Percentiles rank a stretch among this genome's conserved stretches.
phyloP scores from a whole-genome alignment of 92 coral and sea anemone genomes.

The Muricea muricata region DNA sequence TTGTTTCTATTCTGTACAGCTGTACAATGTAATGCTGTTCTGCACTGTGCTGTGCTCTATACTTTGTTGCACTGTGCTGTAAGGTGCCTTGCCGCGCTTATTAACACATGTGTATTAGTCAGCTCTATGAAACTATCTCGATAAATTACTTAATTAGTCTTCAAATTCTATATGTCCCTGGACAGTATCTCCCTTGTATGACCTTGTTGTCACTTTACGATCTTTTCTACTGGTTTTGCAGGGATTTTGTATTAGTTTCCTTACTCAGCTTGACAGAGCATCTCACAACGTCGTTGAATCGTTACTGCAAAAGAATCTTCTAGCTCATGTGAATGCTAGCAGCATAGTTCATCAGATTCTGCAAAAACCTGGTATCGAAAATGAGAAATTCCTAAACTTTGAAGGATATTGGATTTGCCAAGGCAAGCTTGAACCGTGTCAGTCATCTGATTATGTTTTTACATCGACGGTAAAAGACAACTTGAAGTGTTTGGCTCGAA shows the following conservation, averaged over 20 bases:
- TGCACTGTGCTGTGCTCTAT: too few relatives aligned
- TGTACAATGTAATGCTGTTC: too few relatives aligned
- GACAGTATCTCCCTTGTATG: too few relatives aligned
- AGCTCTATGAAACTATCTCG: too few relatives aligned
- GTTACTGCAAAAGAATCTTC: slow-evolving; percentile 69
- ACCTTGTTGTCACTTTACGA: too few relatives aligned
- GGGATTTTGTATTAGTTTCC: slow-evolving; percentile 96
- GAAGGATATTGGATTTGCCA: slow-evolving; percentile 93
- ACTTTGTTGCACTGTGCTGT: too few relatives aligned
- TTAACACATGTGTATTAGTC: too few relatives aligned
- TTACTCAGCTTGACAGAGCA: slow-evolving; percentile 91
- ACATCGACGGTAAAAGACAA: slow-evolving; percentile 89
- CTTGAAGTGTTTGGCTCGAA: slow-evolving; percentile 83
- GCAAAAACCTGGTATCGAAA: slow-evolving; percentile 66
- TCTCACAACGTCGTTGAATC: slow-evolving; percentile 86
- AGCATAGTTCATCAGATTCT: slow-evolving; percentile 87
- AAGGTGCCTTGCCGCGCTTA: too few relatives aligned
- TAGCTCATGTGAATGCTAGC: slow-evolving; percentile 90
- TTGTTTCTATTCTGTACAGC: neutral
- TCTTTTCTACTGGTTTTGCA: slow-evolving; percentile 17
- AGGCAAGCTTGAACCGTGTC: slow-evolving; percentile 76
- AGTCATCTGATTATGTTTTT: slow-evolving; percentile 80
- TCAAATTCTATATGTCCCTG: too few relatives aligned
- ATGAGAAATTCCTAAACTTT: slow-evolving; percentile 71
- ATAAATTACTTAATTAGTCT: too few relatives aligned